Evolutionary conservation across 2,113 vertebrate species (phyloP), one percentile per base, ranked within the genome.

Genomic region (Notechis scutatus): DNA sequence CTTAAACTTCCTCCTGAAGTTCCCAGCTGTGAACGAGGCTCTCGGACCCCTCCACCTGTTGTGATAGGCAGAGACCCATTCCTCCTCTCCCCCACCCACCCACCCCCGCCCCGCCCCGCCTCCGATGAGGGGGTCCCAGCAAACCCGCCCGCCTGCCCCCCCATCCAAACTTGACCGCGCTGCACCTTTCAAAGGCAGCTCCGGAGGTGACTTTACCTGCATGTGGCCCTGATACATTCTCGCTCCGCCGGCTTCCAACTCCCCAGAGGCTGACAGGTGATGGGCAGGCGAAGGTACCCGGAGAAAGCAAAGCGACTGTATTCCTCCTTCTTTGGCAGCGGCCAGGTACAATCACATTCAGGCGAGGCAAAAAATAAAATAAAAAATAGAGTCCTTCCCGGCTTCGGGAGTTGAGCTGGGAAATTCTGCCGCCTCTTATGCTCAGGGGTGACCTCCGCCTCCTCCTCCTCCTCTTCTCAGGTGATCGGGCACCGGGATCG

Each of bases 151-250:
- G 20, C 8, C 91, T 55, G 47, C 47, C n/a, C n/a, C 45, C 45
- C 45, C 45, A 45, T 61, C 94, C 91, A 92, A 96, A 97, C 89
- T 97, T 96, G 69, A 12, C 61, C 2, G 87, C 20, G 20, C 29
- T 57, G 6, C 88, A 0, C 90, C 56, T 39, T 6, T 0, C 50
- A 0, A 57, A 42, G 64, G 45, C 90, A 0, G 88, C 89, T 87
- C 7, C 23, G 24, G 52, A 42, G 85, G 87, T 45, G 89, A 87
- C 98, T 97, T 96, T 96, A 98, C 98, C 98, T 98, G 98, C 96
- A 98, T 98, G 97, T 98, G 98, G 96, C 98, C 98, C 97, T 98
- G 98, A 97, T 98, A 98, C 98, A 98, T 98, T 69, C 96, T 88
- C 98, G 98, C 97, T 95, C 0, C 0, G 20, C 90, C 94, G 59